A percentile compares a stretch with the other conserved stretches of the same genome.
Evolutionary conservation across 2,888 invertebrate species (phyloP).

Genomic region (Encarsia formosa): DNA sequence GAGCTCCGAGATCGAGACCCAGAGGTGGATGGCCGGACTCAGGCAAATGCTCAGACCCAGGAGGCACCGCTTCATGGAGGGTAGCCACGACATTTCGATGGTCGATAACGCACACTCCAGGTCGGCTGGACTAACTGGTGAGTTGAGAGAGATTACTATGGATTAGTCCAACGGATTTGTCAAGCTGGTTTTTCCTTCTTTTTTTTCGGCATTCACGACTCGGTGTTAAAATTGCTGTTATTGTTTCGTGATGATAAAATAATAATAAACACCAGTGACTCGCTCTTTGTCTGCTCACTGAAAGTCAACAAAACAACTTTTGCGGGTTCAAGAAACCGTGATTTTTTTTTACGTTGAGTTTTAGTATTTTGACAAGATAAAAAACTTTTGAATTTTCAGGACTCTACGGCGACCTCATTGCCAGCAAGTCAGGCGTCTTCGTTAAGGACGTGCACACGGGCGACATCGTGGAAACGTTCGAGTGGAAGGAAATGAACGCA

Average conservation of each 20-base stretch:
- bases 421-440: constrained; percentile 56
- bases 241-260: no score
- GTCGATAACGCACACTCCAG: constrained; percentile 62
- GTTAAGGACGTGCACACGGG: constrained; percentile 56
- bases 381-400: constrained; percentile 41
- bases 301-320: no score
- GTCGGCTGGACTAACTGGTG: constrained; percentile 57
- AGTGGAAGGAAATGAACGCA: constrained; percentile 61
- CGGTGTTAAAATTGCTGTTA: no score
- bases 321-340: no score
- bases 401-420: constrained; percentile 58
- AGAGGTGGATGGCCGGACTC: constrained; percentile 63
- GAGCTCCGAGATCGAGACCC: constrained; percentile 61
- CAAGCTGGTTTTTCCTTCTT: no score
- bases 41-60: constrained; percentile 47
- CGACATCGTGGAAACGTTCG: constrained; percentile 54
- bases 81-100: constrained; percentile 59
- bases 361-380: no score
- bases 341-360: not conserved
- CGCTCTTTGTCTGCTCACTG: no score
- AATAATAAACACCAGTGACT: no score
- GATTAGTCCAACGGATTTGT: no score
- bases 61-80: constrained; percentile 52
- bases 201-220: no score
- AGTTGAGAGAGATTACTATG: no score